Evolutionary conservation across 2,797 vertebrate genomes (phyloP).

Genomic region (Bovichtus variegatus): DNA sequence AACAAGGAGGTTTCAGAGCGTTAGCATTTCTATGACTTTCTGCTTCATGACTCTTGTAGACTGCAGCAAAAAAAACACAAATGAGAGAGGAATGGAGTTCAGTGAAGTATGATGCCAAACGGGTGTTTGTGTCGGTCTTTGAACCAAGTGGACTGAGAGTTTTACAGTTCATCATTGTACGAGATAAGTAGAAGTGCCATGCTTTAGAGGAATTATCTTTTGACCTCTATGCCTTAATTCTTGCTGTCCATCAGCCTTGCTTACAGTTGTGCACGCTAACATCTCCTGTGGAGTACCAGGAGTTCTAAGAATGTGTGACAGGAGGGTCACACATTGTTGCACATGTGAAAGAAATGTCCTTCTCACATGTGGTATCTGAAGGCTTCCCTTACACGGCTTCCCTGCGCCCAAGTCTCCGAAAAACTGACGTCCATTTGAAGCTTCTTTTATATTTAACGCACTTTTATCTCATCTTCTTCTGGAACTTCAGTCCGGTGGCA

Average conservation of each 20-base stretch:
- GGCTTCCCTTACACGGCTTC: background rate
- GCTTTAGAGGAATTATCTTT: slow-evolving; percentile 9
- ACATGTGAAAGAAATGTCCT: background rate
- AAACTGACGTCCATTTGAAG: no score
- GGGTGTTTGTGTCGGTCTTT: slow-evolving; percentile 4
- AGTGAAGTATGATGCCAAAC: slow-evolving; percentile 1
- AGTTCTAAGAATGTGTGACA: background rate
- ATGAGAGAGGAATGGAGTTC: background rate
- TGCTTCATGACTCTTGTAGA: background rate
- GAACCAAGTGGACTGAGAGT: slow-evolving; percentile 5
- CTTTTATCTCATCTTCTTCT: background rate
- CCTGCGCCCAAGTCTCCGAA: background rate
- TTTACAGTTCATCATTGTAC: slow-evolving; percentile 6
- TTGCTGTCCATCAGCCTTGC: background rate
- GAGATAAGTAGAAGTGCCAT: slow-evolving; percentile 2
- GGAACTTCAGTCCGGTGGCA: background rate
- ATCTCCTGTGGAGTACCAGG: background rate
- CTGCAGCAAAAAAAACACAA: background rate
- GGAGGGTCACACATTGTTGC: background rate
- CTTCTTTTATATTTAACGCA: background rate
- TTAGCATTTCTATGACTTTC: background rate
- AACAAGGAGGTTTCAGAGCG: background rate
- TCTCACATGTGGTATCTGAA: background rate
- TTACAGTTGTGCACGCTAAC: background rate
- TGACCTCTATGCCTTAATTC: slow-evolving; percentile 15